These are phyloP conservation scores for Acinonyx jubatus DNA, from an alignment of 2,113 vertebrate species.

Conservation along the genomic window DNA sequence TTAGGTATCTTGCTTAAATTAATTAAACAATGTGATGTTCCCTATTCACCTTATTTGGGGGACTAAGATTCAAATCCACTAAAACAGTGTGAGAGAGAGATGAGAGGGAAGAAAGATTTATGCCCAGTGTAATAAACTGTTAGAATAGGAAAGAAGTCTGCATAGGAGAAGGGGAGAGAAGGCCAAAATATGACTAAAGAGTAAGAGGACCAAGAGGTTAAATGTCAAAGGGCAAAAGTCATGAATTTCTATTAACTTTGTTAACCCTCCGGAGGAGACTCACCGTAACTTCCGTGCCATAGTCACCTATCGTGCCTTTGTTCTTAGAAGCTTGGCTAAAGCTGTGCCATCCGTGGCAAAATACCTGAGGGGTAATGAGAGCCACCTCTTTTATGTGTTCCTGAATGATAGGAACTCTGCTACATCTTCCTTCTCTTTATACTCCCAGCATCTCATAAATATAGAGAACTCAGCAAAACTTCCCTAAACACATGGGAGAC, in stretches of 20 bases:
- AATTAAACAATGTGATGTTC: neutral
- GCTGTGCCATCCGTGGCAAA: neutral
- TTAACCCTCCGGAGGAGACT: neutral
- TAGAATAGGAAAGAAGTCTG: neutral
- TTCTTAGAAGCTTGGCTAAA: conserved; percentile 4
- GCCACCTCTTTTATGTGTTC: neutral
- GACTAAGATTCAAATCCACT: neutral
- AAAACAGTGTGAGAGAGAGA: neutral
- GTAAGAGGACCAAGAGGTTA: neutral
- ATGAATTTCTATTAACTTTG: neutral
- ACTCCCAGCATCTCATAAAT: neutral
- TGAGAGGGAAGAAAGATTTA: neutral
- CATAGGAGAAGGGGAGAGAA: neutral
- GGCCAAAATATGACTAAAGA: neutral
- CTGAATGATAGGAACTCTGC: neutral
- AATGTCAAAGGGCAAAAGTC: neutral
- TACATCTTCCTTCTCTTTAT: neutral
- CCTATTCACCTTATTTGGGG: neutral
- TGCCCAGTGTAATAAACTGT: neutral
- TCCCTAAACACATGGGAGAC: neutral
- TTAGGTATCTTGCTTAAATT: neutral
- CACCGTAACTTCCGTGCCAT: neutral
- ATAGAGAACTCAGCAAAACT: neutral
- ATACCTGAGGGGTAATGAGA: neutral
- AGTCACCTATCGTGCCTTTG: neutral